These are phyloP conservation scores for Gallinago media DNA, from an alignment of 2,113 vertebrate genomes.

Conservation along the genomic window DNA sequence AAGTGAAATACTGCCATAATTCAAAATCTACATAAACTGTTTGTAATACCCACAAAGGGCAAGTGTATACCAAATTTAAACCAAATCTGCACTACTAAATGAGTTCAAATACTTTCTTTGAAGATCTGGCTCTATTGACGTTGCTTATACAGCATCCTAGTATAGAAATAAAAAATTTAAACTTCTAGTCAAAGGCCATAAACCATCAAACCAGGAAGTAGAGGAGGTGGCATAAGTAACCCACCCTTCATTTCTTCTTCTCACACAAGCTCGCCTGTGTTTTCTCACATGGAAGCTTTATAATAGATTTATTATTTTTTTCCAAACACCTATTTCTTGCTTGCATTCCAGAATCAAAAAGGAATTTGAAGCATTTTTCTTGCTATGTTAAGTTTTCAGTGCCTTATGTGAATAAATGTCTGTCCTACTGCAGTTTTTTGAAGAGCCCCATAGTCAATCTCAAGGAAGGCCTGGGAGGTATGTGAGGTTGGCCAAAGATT, in stretches of 20 bases:
- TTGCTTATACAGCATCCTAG: neutral
- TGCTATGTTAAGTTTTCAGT: neutral
- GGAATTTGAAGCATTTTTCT: neutral
- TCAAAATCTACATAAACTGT: neutral
- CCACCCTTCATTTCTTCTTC: rapidly evolving
- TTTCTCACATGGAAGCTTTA: neutral
- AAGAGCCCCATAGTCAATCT: neutral
- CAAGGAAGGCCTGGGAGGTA: neutral
- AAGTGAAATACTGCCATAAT: neutral
- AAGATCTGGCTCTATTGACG: neutral
- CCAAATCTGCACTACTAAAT: neutral
- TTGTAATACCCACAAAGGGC: neutral
- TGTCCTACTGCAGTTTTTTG: neutral
- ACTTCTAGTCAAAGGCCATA: neutral
- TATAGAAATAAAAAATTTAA: neutral
- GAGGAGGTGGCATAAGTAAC: neutral
- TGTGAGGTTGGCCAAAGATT: neutral
- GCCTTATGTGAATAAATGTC: neutral
- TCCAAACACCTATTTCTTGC: neutral
- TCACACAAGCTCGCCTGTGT: neutral
- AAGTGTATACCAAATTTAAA: neutral
- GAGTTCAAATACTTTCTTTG: neutral
- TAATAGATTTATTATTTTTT: neutral
- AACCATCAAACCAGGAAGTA: neutral
- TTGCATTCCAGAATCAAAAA: neutral